A percentile compares a stretch with the other conserved stretches of the same genome.
These are phyloP conservation scores for Gerris lacustris DNA, from an alignment of 2,888 invertebrate species.

Conservation along the genomic window DNA sequence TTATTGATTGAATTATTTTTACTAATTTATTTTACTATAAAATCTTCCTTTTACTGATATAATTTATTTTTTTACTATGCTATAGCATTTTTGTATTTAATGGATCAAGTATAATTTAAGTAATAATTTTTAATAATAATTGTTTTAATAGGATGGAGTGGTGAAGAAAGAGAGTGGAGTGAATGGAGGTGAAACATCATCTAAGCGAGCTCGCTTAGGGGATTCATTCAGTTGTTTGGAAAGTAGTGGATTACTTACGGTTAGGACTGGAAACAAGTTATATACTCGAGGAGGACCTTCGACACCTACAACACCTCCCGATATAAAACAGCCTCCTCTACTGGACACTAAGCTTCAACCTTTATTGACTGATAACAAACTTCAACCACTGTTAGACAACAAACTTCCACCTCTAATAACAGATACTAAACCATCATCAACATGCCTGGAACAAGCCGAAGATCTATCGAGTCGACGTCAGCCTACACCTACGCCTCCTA, in stretches of 20 bases:
- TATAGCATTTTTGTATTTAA: no score
- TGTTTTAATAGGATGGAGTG: background rate
- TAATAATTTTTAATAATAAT: background rate
- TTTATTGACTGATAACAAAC: background rate
- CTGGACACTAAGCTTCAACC: background rate
- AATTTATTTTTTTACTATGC: no score
- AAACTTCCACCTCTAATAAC: no score
- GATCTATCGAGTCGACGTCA: background rate
- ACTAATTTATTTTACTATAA: no score
- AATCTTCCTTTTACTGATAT: no score
- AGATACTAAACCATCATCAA: background rate
- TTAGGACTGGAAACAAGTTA: background rate
- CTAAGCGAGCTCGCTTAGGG: background rate
- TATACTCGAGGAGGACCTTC: background rate
- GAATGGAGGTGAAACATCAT: background rate
- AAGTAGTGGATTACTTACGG: background rate
- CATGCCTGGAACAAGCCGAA: background rate
- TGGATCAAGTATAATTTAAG: no score
- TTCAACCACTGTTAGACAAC: no score
- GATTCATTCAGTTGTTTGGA: background rate
- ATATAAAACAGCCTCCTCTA: background rate
- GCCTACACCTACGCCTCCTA: background rate
- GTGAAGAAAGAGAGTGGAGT: background rate
- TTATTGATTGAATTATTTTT: no score
- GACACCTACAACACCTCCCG: background rate